Conservation (phyloP, 2,113 vertebrate species). For the Oreochromis aureus region DNA sequence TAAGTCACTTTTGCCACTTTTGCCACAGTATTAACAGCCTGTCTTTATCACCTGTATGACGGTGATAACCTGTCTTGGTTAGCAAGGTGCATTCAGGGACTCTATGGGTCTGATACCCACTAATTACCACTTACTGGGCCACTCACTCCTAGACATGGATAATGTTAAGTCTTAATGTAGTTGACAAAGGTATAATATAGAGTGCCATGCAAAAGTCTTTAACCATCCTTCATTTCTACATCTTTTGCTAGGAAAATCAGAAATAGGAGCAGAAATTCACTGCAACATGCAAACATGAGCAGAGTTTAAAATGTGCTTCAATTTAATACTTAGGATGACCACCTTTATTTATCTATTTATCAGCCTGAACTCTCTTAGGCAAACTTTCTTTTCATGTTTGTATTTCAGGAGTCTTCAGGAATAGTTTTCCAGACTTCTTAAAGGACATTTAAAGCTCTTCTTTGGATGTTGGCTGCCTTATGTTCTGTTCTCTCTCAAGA, state of each 20-base stretch:
- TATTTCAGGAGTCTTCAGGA: accelerated
- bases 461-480: neutral
- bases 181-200: neutral
- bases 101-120: neutral
- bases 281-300: neutral
- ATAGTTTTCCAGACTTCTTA: accelerated
- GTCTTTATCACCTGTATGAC: neutral
- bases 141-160: neutral
- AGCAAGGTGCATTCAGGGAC: neutral
- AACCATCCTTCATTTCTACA: neutral
- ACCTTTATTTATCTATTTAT: neutral
- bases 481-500: neutral
- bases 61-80: neutral
- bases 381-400: neutral
- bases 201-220: neutral
- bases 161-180: neutral
- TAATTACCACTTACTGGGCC: neutral
- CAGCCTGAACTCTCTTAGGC: neutral
- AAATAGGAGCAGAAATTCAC: neutral
- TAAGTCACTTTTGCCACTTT: neutral
- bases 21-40: neutral
- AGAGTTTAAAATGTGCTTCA: neutral
- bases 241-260: neutral
- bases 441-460: accelerated
- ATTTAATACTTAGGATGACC: neutral